Percentiles rank a stretch among this genome's conserved stretches.
Evolutionary conservation across 2,888 invertebrate species (phyloP).

Genomic region (Tanypteryx hageni): DNA sequence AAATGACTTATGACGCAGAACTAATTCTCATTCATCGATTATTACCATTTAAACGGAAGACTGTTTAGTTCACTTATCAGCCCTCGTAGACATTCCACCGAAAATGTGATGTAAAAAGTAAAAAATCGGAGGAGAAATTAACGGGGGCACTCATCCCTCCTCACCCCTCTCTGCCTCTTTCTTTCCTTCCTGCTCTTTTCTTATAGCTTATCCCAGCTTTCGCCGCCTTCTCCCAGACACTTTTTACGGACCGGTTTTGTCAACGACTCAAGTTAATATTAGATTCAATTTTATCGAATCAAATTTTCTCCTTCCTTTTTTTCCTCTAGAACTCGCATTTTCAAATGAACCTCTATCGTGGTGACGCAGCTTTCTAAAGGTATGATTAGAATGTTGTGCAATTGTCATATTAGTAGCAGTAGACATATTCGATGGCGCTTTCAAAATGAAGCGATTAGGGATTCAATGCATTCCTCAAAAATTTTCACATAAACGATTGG

Average conservation of each 20-base stretch:
- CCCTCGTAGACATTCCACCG: not conserved
- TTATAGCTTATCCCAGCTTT: not conserved
- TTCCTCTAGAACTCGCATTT: not conserved
- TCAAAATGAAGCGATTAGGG: too few species aligned
- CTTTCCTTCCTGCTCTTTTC: too few species aligned
- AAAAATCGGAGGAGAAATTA: constrained; percentile 33
- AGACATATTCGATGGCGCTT: not conserved
- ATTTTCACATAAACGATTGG: too few species aligned
- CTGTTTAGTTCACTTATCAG: not conserved
- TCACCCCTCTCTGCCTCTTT: not conserved
- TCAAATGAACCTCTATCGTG: not conserved
- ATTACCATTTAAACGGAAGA: not conserved
- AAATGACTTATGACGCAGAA: too few species aligned
- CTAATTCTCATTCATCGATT: too few species aligned
- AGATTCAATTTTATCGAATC: constrained; percentile 22
- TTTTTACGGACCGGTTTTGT: constrained; percentile 39
- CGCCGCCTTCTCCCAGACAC: not conserved
- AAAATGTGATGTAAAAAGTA: constrained; percentile 8
- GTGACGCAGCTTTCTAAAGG: not conserved
- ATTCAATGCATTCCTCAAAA: too few species aligned
- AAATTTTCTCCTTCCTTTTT: not conserved
- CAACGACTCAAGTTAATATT: constrained; percentile 14
- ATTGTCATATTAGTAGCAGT: not conserved
- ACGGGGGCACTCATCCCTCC: constrained; percentile 39
- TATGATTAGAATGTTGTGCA: not conserved